Evolutionary conservation across 2,888 invertebrate species (phyloP), one percentile per base, ranked within the genome.

Genomic region (Ariolimax columbianus): DNA sequence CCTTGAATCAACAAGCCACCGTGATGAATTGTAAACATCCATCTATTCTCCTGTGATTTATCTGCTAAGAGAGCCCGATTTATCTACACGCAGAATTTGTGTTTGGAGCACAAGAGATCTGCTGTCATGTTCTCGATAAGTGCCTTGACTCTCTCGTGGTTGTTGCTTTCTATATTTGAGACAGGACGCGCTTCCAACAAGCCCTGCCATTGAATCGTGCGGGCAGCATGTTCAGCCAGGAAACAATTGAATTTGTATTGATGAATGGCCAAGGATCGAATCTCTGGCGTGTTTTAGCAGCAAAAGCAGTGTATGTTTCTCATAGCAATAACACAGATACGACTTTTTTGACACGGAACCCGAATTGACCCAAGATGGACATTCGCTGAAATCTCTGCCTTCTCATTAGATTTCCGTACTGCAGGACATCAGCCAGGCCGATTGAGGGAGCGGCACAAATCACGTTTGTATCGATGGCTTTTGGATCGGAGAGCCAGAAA

Each of bases 401-500:
- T n/a, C 43, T 51, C 51, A 51, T 75, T 75, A 51, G 51, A 75
- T 51, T 75, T 33, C 19, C 33, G 33, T 75, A 51, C 19, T 75
- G 75, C 14, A 14, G 51, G 7, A 51, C 51, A 51, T 75, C 51
- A 36, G 47, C 75, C 6, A 17, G 30, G 30, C 33, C 38, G 77
- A 78, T 63, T 78, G 14, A 11, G 26, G 7, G 38, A 78, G 38
- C 38, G 1, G 11, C 23, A 17, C 23, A 78, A 78, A 78, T 78
- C 77, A 78, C 77, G n/a, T 78, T 78, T 78, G 77, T 63, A 78
- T 78, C 63, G 77, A 78, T 78, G 63, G 11, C 9, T 59, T 38
- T 36, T 78, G 38, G 77, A 63, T 38, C n/a, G 59, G 40, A 26
- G 59, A 38, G n/a, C 11, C 23, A 9, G 77, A 33, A 47, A 75